Conservation (phyloP, 2,113 vertebrate species). For the Aldabrachelys gigantea region DNA sequence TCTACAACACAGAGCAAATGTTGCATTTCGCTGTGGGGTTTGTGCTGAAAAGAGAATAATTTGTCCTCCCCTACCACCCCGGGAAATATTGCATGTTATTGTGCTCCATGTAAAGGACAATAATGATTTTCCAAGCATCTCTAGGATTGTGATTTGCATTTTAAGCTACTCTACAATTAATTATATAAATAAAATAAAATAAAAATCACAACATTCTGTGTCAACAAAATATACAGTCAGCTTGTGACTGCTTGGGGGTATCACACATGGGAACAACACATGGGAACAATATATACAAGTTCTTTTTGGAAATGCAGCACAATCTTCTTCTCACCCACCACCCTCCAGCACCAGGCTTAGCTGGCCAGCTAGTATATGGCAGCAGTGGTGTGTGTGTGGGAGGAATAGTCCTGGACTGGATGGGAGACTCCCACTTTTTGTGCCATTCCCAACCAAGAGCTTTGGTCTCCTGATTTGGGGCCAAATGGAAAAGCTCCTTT, state of each 20-base stretch:
- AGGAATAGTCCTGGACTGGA: neutral
- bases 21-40: constrained; percentile 31
- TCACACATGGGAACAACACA: neutral
- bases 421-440: neutral
- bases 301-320: neutral
- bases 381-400: too few species aligned
- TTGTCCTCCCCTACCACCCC: constrained; percentile 27
- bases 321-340: neutral
- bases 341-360: neutral
- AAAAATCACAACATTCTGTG: fast-evolving
- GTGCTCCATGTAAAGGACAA: constrained; percentile 1
- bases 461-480: neutral
- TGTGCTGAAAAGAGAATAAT: constrained; percentile 10
- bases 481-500: neutral
- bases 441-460: neutral
- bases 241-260: neutral
- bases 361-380: neutral
- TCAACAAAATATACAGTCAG: neutral
- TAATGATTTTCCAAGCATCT: constrained; percentile 45
- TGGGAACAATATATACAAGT: neutral
- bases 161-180: neutral
- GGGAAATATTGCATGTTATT: constrained; percentile 36
- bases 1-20: neutral
- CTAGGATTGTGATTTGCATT: neutral
- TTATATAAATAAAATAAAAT: fast-evolving